Evolutionary conservation across 92 coral and sea anemone species (phyloP).

Genomic region (Epizoanthus stellaris): DNA sequence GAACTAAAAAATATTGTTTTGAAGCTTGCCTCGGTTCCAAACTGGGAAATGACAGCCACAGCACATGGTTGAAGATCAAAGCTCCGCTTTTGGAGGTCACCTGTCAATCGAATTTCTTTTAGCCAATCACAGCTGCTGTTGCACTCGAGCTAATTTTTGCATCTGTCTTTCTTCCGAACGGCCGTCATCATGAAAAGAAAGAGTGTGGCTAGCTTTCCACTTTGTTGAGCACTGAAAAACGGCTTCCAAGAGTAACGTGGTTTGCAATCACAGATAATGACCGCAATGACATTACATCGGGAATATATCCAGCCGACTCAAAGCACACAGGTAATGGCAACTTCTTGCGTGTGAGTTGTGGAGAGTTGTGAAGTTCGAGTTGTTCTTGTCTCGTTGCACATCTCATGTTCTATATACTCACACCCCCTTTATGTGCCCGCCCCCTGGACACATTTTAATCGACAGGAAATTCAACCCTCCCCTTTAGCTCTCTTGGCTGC

Average conservation of each 20-base stretch:
- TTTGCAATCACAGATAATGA: conserved; percentile 58
- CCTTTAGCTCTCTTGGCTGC: conserved; percentile 99
- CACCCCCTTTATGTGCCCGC: conserved; percentile 99
- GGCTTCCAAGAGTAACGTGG: conserved; percentile 55
- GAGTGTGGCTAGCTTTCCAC: conserved; percentile 71
- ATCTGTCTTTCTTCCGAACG: conserved; percentile 86
- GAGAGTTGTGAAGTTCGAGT: conserved; percentile 44
- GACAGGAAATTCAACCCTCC: conserved; percentile 99
- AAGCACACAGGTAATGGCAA: conserved; percentile 74
- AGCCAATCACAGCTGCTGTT: conserved; percentile 39
- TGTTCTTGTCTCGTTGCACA: conserved; percentile 74
- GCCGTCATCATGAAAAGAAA: conserved; percentile 84
- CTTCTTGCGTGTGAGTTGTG: conserved; percentile 13
- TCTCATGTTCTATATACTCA: conserved; percentile 88
- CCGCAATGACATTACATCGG: conserved; percentile 79
- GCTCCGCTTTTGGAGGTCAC: conserved; percentile 34
- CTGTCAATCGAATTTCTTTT: conserved; percentile 74
- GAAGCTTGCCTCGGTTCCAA: conserved; percentile 48
- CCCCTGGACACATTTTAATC: conserved; percentile 97
- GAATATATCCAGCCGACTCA: conserved; percentile 90
- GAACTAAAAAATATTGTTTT: too few species aligned
- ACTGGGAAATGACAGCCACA: conserved; percentile 51
- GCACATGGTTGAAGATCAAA: conserved; percentile 78
- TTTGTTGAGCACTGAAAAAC: conserved; percentile 52
- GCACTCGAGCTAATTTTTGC: conserved; percentile 72